Conservation (phyloP, 2,113 vertebrate genomes). For the Hyaena hyaena region DNA sequence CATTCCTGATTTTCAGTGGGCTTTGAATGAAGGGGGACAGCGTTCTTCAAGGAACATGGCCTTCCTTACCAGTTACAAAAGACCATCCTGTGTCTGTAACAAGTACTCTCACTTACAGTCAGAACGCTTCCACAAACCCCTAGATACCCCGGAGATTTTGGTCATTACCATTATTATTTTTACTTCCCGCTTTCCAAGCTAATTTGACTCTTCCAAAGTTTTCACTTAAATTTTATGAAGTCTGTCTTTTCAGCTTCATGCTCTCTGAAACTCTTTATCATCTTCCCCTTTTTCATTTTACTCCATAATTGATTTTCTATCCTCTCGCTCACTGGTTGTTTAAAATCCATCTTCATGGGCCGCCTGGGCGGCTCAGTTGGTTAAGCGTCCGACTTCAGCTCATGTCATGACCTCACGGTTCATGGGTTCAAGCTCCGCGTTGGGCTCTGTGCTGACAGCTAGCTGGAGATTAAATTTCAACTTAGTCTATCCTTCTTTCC, state of each 20-base stretch:
- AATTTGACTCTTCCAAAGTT: not conserved
- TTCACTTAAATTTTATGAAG: not conserved
- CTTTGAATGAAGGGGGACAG: not conserved
- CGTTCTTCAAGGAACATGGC: not conserved
- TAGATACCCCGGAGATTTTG: not conserved
- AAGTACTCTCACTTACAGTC: not conserved
- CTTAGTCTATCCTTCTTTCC: not conserved
- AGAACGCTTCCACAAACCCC: not conserved
- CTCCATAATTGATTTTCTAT: not conserved
- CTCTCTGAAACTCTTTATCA: not conserved
- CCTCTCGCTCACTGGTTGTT: not conserved
- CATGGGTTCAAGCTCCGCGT: too few species aligned
- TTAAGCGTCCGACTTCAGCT: too few species aligned
- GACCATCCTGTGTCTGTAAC: rapidly evolving
- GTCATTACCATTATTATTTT: not conserved
- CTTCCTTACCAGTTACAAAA: not conserved
- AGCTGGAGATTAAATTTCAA: not conserved
- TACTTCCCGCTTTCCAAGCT: not conserved
- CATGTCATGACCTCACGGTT: too few species aligned
- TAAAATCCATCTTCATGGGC: not conserved
- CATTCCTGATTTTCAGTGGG: not conserved
- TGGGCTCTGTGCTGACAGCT: too few species aligned
- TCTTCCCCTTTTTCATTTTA: not conserved
- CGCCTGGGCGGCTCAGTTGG: too few species aligned
- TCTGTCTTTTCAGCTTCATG: not conserved